Conservation (phyloP, 1,140 invertebrate species). For the Macrobrachium nipponense region DNA sequence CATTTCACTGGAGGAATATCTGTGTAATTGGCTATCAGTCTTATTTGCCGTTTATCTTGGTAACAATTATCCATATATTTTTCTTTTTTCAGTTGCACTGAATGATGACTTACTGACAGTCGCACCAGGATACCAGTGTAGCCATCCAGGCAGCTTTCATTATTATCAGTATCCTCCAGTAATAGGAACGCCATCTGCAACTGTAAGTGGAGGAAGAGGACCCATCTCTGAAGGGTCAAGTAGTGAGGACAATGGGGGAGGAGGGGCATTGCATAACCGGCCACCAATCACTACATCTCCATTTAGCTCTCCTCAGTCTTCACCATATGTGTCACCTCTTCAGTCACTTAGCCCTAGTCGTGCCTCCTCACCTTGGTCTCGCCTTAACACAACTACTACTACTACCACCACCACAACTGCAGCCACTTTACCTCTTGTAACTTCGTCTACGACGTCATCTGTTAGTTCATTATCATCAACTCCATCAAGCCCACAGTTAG, state of each 20-base stretch:
- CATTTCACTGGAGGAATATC: too few species aligned
- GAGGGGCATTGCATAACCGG: conserved; percentile 5
- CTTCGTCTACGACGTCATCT: conserved; percentile 23
- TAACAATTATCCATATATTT: background rate
- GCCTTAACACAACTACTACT: conserved; percentile 43
- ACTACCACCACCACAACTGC: conserved; percentile 51
- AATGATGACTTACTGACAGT: background rate
- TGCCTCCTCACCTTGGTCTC: conserved; percentile 51
- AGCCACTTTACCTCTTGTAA: conserved; percentile 39
- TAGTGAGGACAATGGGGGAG: conserved; percentile 38
- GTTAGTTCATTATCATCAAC: background rate
- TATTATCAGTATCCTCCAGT: conserved; percentile 51
- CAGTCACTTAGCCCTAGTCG: conserved; percentile 59
- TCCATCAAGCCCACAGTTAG: conserved; percentile 37
- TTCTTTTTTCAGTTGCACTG: conserved; percentile 38
- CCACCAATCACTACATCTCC: conserved; percentile 47
- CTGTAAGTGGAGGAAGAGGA: conserved; percentile 15
- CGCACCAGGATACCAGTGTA: conserved; percentile 48
- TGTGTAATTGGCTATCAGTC: too few species aligned
- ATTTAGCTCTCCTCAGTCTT: conserved; percentile 55
- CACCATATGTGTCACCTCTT: conserved; percentile 52
- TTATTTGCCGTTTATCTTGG: too few species aligned
- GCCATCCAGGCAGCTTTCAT: conserved; percentile 42
- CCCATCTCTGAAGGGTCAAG: conserved; percentile 47
- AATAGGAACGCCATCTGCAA: conserved; percentile 22